Evolutionary conservation across 2,888 invertebrate genomes (phyloP), one percentile per base, ranked within the genome.

Genomic region (Megaustenia siamemsis): DNA sequence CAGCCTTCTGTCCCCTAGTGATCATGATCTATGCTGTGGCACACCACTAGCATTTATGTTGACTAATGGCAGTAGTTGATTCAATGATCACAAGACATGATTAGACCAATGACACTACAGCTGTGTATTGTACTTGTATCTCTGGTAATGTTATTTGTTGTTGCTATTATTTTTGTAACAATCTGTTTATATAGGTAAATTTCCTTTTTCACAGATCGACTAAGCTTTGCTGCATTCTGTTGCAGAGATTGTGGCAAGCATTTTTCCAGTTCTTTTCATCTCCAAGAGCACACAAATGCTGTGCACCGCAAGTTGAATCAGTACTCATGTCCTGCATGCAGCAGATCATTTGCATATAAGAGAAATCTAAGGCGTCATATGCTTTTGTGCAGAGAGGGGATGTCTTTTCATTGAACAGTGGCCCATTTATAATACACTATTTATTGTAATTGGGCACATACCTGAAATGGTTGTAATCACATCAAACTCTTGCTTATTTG

Each of bases 181-280:
- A 45, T 43, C 24, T 49, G 49, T 43, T 73, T 28, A 73, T 73
- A 73, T 32, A 79, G 63, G 45, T 79, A 43, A 56, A 45, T 81
- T 81, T 71, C 71, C 71, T 81, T 28, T 81, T 81, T 81, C 81
- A 81, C 81, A 81, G 81, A 81, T 81, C 49, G n/a, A 45, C 53
- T 69, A 71, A n/a, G 28, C 56, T 49, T 35, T 80, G 45, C 43
- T 35, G 68, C 66, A 49, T 68, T 80, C 18, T 45, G 35, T 45
- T 81, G 82, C 49, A 49, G 40, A 28, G 38, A 32, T 49, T 83
- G 83, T 83, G 83, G 76, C 43, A 83, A 76, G 68, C 38, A 83
- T 35, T 83, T 83, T 38, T n/a, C 40, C 24, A 83, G 83, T 49
- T 28, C 38, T 18, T 66, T 76, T 68, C 75, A 76, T n/a, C 76